These are phyloP conservation scores for Oryzias woworae DNA, from an alignment of 2,113 vertebrate species.

Conservation along the genomic window DNA sequence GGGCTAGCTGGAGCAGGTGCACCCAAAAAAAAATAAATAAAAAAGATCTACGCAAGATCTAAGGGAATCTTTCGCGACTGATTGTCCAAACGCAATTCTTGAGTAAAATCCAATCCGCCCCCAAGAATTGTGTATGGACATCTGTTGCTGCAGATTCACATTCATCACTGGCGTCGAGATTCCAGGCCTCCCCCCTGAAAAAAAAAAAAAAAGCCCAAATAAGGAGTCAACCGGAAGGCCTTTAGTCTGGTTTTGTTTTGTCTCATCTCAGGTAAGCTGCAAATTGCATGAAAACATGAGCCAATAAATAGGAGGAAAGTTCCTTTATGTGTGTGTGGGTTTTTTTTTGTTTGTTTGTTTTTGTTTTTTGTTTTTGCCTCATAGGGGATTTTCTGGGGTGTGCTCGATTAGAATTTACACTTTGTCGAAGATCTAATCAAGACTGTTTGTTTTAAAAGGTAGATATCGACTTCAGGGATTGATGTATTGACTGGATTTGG, in stretches of 20 bases:
- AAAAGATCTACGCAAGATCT: too few relatives aligned
- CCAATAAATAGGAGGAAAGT: slow-evolving; percentile 65
- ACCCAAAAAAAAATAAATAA: slow-evolving; percentile 3
- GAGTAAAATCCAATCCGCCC: slow-evolving; percentile 86
- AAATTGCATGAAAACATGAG: slow-evolving; percentile 30
- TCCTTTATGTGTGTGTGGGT: too few relatives aligned
- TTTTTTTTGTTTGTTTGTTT: too few relatives aligned
- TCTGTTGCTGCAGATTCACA: slow-evolving; percentile 94
- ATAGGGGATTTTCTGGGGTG: slow-evolving; percentile 50
- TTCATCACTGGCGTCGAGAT: slow-evolving; percentile 63
- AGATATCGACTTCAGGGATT: slow-evolving; percentile 65
- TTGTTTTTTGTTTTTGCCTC: slow-evolving; percentile 30
- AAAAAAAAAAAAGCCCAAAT: not conserved
- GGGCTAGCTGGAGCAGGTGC: slow-evolving; percentile 61
- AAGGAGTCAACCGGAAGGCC: slow-evolving; percentile 10
- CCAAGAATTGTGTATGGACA: slow-evolving; percentile 99
- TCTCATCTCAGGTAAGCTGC: slow-evolving; percentile 58
- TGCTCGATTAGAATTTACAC: slow-evolving; percentile 69
- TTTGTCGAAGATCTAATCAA: slow-evolving; percentile 74
- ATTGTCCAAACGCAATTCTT: slow-evolving; percentile 99
- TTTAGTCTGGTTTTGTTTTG: slow-evolving; percentile 24
- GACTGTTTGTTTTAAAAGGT: slow-evolving; percentile 74
- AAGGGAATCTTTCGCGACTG: slow-evolving; percentile 87
- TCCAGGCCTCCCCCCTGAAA: slow-evolving; percentile 44
- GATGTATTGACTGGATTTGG: slow-evolving; percentile 69